Conservation (phyloP, 2,888 invertebrate genomes). For the Hypomecis atomaria region DNA sequence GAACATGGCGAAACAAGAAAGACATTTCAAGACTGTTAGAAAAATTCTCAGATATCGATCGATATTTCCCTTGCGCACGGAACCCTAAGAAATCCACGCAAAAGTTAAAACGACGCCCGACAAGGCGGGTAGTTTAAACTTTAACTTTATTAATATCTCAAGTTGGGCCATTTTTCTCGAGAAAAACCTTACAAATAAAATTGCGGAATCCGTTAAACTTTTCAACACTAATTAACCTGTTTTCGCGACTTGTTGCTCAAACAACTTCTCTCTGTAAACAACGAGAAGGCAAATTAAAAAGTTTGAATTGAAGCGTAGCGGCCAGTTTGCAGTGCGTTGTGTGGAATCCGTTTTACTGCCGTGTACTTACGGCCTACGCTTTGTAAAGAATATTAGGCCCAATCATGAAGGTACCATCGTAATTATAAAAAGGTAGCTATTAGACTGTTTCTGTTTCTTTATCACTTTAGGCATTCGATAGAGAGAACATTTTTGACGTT, state of each 20-base stretch:
- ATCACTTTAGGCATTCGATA: too few relatives aligned
- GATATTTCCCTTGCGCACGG: too few relatives aligned
- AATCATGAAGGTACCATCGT: too few relatives aligned
- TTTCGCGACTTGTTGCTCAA: constrained; percentile 46
- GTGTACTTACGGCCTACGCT: not conserved
- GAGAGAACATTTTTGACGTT: too few relatives aligned
- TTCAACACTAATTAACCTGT: constrained; percentile 49
- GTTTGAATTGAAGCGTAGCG: constrained; percentile 41
- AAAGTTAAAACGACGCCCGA: constrained; percentile 14
- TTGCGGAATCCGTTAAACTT: constrained; percentile 24
- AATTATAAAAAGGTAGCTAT: too few relatives aligned
- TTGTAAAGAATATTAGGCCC: constrained; percentile 23
- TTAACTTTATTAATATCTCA: constrained; percentile 21
- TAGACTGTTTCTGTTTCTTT: too few relatives aligned
- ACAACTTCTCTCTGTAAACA: constrained; percentile 41
- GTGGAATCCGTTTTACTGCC: constrained; percentile 28
- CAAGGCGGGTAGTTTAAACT: constrained; percentile 20
- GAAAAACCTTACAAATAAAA: constrained; percentile 17
- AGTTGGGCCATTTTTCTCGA: constrained; percentile 1
- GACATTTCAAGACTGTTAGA: too few relatives aligned
- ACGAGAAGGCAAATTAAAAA: constrained; percentile 46
- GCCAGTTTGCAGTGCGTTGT: constrained; percentile 35
- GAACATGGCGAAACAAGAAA: too few relatives aligned
- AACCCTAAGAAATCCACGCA: not conserved
- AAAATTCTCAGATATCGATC: too few relatives aligned